phyloP scores from a whole-genome alignment of 2,797 vertebrate genomes.

The Hydrophis major region DNA sequence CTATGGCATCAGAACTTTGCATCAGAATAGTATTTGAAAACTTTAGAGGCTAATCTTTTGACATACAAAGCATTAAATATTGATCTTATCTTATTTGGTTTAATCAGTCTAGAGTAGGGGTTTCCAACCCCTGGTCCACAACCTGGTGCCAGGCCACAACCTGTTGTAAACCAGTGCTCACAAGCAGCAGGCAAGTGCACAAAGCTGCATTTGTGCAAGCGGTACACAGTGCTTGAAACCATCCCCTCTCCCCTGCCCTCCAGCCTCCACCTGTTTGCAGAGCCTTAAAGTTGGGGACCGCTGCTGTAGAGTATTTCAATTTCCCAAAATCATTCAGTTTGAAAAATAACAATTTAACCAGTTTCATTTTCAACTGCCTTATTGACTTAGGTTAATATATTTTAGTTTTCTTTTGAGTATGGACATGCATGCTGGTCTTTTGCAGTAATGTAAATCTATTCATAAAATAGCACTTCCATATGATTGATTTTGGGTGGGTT shows the following conservation, averaged over 20 bases:
- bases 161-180: background rate
- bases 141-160: background rate
- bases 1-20: background rate
- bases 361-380: background rate
- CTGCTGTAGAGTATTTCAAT: background rate
- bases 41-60: background rate
- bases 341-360: background rate
- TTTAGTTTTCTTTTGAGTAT: background rate
- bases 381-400: background rate
- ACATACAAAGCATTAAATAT: background rate
- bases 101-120: background rate
- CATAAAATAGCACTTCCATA: background rate
- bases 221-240: background rate
- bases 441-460: background rate
- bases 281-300: background rate
- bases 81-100: background rate
- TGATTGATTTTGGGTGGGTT: background rate
- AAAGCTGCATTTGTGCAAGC: background rate
- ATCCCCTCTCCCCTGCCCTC: background rate
- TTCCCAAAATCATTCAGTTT: background rate
- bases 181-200: background rate
- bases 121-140: background rate
- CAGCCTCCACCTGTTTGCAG: background rate
- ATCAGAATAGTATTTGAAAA: background rate
- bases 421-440: background rate